phyloP scores from a whole-genome alignment of 2,888 invertebrate species.

The Sclerodermus sp. region DNA sequence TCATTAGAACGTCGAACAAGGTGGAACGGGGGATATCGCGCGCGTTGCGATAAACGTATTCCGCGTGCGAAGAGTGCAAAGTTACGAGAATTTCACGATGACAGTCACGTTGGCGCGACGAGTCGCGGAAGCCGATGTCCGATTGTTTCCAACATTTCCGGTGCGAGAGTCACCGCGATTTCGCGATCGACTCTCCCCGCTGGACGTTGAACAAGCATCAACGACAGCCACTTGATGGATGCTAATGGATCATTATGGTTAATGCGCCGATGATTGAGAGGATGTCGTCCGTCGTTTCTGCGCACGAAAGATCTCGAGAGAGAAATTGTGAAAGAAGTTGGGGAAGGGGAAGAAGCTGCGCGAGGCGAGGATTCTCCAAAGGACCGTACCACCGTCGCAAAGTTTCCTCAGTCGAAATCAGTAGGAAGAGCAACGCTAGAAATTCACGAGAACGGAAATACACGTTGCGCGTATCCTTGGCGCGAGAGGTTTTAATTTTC shows the following conservation, averaged over 20 bases:
- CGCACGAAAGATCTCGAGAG: neutral
- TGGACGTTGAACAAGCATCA: constrained; percentile 38
- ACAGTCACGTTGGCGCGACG: constrained; percentile 32
- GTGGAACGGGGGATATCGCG: neutral
- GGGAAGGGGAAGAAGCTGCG: too few species aligned
- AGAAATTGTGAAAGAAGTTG: too few species aligned
- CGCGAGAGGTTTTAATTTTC: too few species aligned
- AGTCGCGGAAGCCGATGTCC: constrained; percentile 24
- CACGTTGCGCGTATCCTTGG: too few species aligned
- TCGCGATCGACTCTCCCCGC: constrained; percentile 32
- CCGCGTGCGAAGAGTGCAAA: too few species aligned
- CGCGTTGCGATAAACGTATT: neutral
- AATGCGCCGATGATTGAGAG: constrained; percentile 51
- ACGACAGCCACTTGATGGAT: constrained; percentile 49
- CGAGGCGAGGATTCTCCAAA: neutral
- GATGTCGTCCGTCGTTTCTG: constrained; percentile 27
- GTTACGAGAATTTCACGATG: constrained; percentile 21
- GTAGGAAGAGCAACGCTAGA: too few species aligned
- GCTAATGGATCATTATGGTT: constrained; percentile 49
- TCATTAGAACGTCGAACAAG: neutral
- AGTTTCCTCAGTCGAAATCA: too few species aligned
- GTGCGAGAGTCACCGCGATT: constrained; percentile 21
- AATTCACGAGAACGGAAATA: too few species aligned
- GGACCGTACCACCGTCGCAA: too few species aligned
- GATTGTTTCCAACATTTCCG: constrained; percentile 44